Conservation (phyloP, 1,140 invertebrate species). For the Elymnias hypermnestra region DNA sequence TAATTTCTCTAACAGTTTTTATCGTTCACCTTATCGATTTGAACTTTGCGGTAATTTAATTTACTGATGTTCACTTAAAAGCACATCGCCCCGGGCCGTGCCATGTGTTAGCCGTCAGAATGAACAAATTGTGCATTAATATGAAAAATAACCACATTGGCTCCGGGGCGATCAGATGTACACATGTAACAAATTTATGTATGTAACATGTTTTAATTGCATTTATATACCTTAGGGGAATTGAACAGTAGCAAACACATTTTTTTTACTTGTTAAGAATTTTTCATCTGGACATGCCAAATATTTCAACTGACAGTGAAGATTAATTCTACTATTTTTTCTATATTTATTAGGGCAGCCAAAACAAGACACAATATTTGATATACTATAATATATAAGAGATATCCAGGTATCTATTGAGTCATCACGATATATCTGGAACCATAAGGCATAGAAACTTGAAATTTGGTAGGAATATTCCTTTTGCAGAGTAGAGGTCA, state of each 20-base stretch:
- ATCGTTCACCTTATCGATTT: conserved; percentile 5
- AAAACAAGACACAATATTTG: too few relatives aligned
- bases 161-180: conserved; percentile 22
- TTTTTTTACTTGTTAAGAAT: too few relatives aligned
- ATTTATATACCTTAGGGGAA: neutral
- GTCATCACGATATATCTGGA: too few relatives aligned
- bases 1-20: neutral
- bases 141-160: conserved; percentile 25
- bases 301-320: too few relatives aligned
- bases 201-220: conserved; percentile 4
- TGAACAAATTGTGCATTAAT: conserved; percentile 25
- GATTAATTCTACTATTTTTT: too few relatives aligned
- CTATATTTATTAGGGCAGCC: too few relatives aligned
- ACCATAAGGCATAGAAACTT: too few relatives aligned
- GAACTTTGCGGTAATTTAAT: conserved; percentile 40
- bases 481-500: too few relatives aligned
- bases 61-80: conserved; percentile 20
- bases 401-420: too few relatives aligned
- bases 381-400: too few relatives aligned
- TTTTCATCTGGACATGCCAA: too few relatives aligned
- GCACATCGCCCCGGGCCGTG: conserved; percentile 34
- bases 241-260: neutral
- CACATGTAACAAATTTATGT: conserved; percentile 11
- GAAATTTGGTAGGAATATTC: too few relatives aligned
- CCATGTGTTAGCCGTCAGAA: conserved; percentile 38